These are phyloP conservation scores for Musca domestica DNA, from an alignment of 1,140 invertebrate genomes.

Conservation along the genomic window DNA sequence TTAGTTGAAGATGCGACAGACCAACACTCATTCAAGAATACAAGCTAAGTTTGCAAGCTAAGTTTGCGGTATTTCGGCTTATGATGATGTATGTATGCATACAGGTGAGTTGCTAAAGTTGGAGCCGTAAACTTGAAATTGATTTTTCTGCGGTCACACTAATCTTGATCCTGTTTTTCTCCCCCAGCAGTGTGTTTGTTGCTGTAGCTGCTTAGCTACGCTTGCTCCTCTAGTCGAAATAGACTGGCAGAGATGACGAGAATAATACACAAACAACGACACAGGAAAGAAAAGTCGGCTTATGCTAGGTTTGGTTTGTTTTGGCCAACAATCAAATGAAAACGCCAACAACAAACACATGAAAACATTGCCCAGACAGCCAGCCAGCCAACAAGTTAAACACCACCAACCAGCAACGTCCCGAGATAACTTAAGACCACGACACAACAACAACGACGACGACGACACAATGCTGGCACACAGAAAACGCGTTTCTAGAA, in stretches of 20 bases:
- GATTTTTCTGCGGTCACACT: constrained; percentile 19
- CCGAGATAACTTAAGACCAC: not conserved
- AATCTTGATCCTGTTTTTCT: constrained; percentile 20
- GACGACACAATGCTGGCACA: not conserved
- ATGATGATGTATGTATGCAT: not conserved
- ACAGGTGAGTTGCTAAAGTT: not conserved
- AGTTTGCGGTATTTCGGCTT: not conserved
- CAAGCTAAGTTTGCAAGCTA: not conserved
- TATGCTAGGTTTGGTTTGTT: constrained; percentile 8
- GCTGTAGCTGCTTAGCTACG: not conserved
- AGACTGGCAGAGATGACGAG: too few relatives aligned
- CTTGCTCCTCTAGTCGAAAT: not conserved
- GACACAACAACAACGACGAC: not conserved
- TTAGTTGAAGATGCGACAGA: too few relatives aligned
- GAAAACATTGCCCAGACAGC: not conserved
- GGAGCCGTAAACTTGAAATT: constrained; percentile 16
- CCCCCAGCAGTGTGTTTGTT: not conserved
- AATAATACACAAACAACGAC: not conserved
- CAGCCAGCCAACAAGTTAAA: not conserved
- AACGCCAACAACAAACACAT: not conserved
- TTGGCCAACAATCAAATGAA: constrained; percentile 2
- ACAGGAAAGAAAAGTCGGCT: not conserved
- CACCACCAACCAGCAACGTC: not conserved
- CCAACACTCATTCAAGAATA: not conserved
- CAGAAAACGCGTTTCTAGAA: constrained; percentile 23